Evolutionary conservation across 2,113 vertebrate species (phyloP).

Genomic region (Misgurnus mizolepis): DNA sequence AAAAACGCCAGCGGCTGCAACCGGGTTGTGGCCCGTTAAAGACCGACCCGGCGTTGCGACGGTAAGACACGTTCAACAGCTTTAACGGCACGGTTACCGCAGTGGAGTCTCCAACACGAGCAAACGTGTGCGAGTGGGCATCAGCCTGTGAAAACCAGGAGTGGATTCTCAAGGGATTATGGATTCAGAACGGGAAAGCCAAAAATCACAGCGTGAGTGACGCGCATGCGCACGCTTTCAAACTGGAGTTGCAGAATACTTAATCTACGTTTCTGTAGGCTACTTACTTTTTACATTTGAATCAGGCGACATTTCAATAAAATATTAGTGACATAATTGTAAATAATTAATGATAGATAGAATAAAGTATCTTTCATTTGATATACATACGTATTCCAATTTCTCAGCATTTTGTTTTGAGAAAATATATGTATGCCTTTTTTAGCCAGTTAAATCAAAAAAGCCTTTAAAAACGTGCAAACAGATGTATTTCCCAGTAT

Average conservation of each 20-base stretch:
- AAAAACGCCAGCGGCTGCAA: neutral
- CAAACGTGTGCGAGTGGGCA: slow-evolving; percentile 26
- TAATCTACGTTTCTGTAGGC: too few relatives aligned
- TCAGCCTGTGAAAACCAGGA: slow-evolving; percentile 27
- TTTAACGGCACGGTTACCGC: slow-evolving; percentile 21
- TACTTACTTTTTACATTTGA: neutral
- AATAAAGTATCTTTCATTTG: too few relatives aligned
- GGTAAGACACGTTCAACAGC: slow-evolving; percentile 20
- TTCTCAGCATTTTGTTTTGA: too few relatives aligned
- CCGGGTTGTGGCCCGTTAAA: neutral
- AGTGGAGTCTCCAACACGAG: slow-evolving; percentile 9
- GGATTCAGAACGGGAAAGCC: slow-evolving; percentile 26
- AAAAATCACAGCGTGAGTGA: slow-evolving; percentile 32
- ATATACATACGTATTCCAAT: too few relatives aligned
- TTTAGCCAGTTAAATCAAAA: neutral
- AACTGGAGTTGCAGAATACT: neutral
- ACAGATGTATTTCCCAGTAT: neutral
- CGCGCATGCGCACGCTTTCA: slow-evolving; percentile 11
- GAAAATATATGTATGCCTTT: too few relatives aligned
- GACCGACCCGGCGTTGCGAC: slow-evolving; percentile 2
- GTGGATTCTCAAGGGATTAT: slow-evolving; percentile 37
- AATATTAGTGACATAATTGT: too few relatives aligned
- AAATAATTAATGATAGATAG: too few relatives aligned
- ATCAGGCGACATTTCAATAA: neutral
- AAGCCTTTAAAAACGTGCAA: neutral